Base-by-base conservation (phyloP, 2,888 invertebrate species). In the Rugalucina vietnamica region DNA sequence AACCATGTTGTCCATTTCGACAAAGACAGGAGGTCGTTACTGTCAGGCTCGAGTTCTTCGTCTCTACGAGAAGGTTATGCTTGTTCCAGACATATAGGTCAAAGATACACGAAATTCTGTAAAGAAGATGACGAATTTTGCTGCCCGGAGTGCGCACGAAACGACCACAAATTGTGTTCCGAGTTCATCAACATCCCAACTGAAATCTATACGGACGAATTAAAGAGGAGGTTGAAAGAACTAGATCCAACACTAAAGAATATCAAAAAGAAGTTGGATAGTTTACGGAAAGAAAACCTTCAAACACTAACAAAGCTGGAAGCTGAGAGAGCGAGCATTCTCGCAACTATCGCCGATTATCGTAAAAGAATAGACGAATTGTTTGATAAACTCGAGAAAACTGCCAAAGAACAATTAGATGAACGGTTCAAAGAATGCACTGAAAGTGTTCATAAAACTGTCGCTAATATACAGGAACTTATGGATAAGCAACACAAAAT, bases 151-250 rank as follows among this genome's bases (percentile, higher is more conserved):
- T 65, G 65, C 21, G 65, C 24, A 14, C 32, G 65, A 65, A 65
- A 65, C 34, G 65, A 65, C 32, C 65, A 65, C 21, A 65, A 65
- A 24, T 65, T 65, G 65, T 65, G 65, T 65, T 65, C 65, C 32
- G 65, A 65, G 21, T 65, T 65, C 21, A 34, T 65, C 65, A 65
- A 12, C 18, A 65, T 65, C 12, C 65, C 65, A 32, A 29, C 65
- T 5, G 65, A 65, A 24, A 3, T 65, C 12, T 65, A 18, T 34
- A 21, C 34, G 14, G 34, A 65, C 34, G 65, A 65, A 18, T 34
- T 65, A 21, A 65, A 65, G 24, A 65, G 34, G 18, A 3, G 65
- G 34, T 34, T 65, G 34, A 65, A 65, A 24, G 65, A 65, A 65
- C 21, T 34, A 4, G 65, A 65, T 65, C 65, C 65, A 4, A 34